Percentiles rank a stretch among this genome's conserved stretches.
Conservation (phyloP, 2,113 vertebrate species). For the Ascaphus truei region DNA sequence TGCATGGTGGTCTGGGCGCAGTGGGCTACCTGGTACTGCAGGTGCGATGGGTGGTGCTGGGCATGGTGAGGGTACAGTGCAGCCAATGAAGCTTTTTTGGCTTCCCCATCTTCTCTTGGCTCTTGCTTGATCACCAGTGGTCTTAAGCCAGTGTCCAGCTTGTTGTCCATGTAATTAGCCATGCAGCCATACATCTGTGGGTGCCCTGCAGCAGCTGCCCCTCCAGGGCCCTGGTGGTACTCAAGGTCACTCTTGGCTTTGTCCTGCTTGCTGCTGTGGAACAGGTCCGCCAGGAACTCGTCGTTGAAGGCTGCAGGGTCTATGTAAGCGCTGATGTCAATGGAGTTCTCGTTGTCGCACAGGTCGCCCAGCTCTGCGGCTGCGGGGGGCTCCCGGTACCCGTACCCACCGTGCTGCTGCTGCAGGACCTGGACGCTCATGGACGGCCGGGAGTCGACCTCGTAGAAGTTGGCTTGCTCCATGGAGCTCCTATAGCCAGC, state of each 20-base stretch:
- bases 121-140: constrained; percentile 93
- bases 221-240: constrained; percentile 67
- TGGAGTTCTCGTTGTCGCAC: constrained; percentile 95
- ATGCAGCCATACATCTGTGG: constrained; percentile 70
- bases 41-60: constrained; percentile 73
- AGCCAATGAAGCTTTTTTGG: constrained; percentile 66
- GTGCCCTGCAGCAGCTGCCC: constrained; percentile 44
- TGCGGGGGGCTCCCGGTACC: constrained; percentile 65
- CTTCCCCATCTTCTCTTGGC: constrained; percentile 84
- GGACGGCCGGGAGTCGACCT: constrained; percentile 84
- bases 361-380: constrained; percentile 78
- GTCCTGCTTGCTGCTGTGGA: constrained; percentile 89
- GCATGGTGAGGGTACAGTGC: constrained; percentile 73
- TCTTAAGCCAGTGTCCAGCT: constrained; percentile 70
- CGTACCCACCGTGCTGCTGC: constrained; percentile 61
- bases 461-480: constrained; percentile 95
- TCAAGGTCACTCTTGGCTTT: constrained; percentile 78
- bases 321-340: constrained; percentile 97
- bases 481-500: constrained; percentile 83
- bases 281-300: constrained; percentile 95
- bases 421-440: constrained; percentile 68
- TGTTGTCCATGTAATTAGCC: constrained; percentile 78
- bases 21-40: constrained; percentile 93
- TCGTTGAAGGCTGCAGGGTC: constrained; percentile 96
- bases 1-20: constrained; percentile 96